Conservation (phyloP, 2,113 vertebrate genomes). For the Rutilus rutilus region DNA sequence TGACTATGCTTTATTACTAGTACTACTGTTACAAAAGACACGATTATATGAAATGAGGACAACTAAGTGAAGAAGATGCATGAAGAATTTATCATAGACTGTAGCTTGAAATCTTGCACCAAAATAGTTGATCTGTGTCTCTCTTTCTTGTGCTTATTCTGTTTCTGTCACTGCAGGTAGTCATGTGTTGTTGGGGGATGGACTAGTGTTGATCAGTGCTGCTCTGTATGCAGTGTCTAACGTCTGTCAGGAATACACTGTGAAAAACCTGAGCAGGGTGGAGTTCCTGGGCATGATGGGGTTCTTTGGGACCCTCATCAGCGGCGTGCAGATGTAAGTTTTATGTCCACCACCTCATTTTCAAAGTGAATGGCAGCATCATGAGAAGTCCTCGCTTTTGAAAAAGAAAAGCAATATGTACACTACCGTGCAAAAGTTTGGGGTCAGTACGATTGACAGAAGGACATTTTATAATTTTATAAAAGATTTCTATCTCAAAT, state of each 20-base stretch:
- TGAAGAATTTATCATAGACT: background rate
- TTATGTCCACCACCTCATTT: background rate
- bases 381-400: background rate
- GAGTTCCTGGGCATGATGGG: constrained; percentile 98
- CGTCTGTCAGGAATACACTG: constrained; percentile 92
- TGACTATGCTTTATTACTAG: background rate
- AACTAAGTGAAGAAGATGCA: background rate
- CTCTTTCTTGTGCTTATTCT: background rate
- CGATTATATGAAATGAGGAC: background rate
- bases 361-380: background rate
- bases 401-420: background rate
- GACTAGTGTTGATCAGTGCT: constrained; percentile 90
- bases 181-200: constrained; percentile 85
- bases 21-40: background rate
- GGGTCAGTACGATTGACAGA: background rate
- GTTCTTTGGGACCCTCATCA: constrained; percentile 92
- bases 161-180: constrained; percentile 73
- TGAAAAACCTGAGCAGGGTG: constrained; percentile 91
- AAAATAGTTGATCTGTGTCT: background rate
- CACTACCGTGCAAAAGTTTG: background rate
- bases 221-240: constrained; percentile 92
- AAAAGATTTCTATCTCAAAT: background rate
- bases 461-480: background rate
- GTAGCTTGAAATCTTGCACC: background rate
- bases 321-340: constrained; percentile 91